Percentiles rank a stretch among this genome's conserved stretches.
Evolutionary conservation across 2,888 invertebrate genomes (phyloP).

Genomic region (Mythimna loreyi): DNA sequence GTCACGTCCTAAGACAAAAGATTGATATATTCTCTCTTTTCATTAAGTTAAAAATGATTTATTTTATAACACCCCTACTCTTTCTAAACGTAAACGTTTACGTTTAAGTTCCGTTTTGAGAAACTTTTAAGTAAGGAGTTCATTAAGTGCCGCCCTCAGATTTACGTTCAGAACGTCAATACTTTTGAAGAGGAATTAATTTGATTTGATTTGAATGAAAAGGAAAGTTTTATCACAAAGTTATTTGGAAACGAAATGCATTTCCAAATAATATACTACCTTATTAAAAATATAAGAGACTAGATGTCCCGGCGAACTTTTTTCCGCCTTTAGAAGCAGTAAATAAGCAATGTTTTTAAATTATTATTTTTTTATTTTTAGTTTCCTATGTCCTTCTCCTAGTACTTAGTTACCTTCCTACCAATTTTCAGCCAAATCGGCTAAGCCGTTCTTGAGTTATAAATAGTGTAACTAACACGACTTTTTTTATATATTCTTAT

Average conservation of each 20-base stretch:
- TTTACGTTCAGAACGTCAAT: constrained; percentile 39
- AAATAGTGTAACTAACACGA: too few relatives aligned
- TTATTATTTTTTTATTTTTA: too few relatives aligned
- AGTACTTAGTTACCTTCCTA: too few relatives aligned
- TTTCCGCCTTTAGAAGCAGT: too few relatives aligned
- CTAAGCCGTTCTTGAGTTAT: too few relatives aligned
- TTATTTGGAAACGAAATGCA: constrained; percentile 12
- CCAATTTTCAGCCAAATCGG: too few relatives aligned
- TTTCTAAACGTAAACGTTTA: constrained; percentile 52
- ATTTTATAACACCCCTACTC: constrained; percentile 75
- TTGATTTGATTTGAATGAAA: constrained; percentile 47
- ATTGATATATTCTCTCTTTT: constrained; percentile 87
- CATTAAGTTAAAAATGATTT: constrained; percentile 86
- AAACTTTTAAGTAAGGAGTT: constrained; percentile 59
- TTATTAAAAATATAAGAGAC: constrained; percentile 3
- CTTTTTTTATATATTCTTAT: too few relatives aligned
- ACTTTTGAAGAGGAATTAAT: constrained; percentile 44
- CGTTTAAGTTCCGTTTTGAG: constrained; percentile 53
- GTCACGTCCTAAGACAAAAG: constrained; percentile 83
- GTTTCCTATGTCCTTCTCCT: too few relatives aligned
- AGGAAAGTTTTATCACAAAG: constrained; percentile 38
- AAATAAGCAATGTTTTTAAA: too few relatives aligned
- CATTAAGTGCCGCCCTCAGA: constrained; percentile 54
- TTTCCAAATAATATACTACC: background rate
- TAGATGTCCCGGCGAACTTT: too few relatives aligned